phyloP scores from a whole-genome alignment of 2,113 vertebrate species.

The Astur gentilis region DNA sequence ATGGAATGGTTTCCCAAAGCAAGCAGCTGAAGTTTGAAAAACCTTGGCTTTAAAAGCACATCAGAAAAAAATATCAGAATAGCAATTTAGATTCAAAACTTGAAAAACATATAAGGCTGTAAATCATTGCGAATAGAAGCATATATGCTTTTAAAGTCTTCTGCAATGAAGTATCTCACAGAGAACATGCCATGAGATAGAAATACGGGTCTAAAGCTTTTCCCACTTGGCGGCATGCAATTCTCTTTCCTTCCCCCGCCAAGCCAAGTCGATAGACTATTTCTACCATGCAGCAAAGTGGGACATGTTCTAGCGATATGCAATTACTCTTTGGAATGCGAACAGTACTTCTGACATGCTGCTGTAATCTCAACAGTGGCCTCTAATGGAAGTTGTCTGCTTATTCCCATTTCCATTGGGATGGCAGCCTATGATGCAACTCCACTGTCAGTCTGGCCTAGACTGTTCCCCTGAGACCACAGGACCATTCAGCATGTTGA shows the following conservation, averaged over 20 bases:
- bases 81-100: neutral
- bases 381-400: conserved; percentile 34
- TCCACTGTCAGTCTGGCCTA: neutral
- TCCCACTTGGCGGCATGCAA: neutral
- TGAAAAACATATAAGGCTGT: neutral
- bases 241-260: neutral
- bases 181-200: neutral
- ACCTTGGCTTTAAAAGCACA: neutral
- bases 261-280: neutral
- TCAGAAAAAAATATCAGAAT: neutral
- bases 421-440: neutral
- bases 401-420: conserved; percentile 5
- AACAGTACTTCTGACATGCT: neutral
- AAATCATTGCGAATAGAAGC: neutral
- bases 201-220: neutral
- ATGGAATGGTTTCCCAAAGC: neutral
- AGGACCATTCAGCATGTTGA: neutral
- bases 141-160: neutral
- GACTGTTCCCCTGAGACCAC: neutral
- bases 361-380: neutral
- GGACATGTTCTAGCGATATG: neutral
- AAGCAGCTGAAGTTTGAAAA: neutral
- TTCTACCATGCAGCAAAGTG: neutral
- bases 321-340: neutral
- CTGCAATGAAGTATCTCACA: neutral